Evolutionary conservation across 2,888 invertebrate species (phyloP), one percentile per base, ranked within the genome.

Genomic region (Athrips mouffetella): DNA sequence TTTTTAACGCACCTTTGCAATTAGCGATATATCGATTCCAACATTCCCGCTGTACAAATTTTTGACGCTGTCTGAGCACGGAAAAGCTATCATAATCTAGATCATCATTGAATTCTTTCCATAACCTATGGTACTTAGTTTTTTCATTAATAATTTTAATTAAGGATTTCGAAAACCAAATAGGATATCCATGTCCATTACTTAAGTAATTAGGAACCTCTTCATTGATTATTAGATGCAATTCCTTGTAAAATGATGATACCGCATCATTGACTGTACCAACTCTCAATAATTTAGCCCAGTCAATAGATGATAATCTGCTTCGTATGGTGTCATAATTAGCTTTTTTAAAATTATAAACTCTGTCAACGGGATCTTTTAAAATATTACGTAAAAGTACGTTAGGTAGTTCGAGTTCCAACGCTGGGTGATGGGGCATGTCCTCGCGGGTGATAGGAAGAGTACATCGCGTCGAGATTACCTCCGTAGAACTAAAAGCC

Each of bases 131-230:
- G 13, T 10, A 45, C n/a, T 35, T 45, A 11, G 8, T 2, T n/a
- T 45, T 45, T 21, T 45, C 45, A n/a, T 45, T 35, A 1, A 45
- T 45, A 21, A 45, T 31, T 2, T 45, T 31, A 13, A 31, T 21
- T 11, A 45, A 3, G 8, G 11, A 3, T 5, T 35, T 45, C 5
- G 45, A 35, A n/a, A 18, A 45, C 45, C 45, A 45, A 1, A 15
- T n/a, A 8, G 45, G 45, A 27, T 45, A 45, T 1, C 33, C 33
- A 15, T 10, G 1, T 2, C 29, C 16, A 23, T 20, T 33, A 7
- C 20, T n/a, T 1, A 33, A 5, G 15, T 23, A 33, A 21, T 11
- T 33, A 3, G 45, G 45, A 1, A 45, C 45, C 6, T 13, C 5
- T 13, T 33, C 13, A 1, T 20, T 11, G 1, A 33, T 45, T 11